Percentiles rank a stretch among this genome's conserved stretches.
These are phyloP conservation scores for Luscinia megarhynchos DNA, from an alignment of 2,797 vertebrate species.

Conservation along the genomic window DNA sequence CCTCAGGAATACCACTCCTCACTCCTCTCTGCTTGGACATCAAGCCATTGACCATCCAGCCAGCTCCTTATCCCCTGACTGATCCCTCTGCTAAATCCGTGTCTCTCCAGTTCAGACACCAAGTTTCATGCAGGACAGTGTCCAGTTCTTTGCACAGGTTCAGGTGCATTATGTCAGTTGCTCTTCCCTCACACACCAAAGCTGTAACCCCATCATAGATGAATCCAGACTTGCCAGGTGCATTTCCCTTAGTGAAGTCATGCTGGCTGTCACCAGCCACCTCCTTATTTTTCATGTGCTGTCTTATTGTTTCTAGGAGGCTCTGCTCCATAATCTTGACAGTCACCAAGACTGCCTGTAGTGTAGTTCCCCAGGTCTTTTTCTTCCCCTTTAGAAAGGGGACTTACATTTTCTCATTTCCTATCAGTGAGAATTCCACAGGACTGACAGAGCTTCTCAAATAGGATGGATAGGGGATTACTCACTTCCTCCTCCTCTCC, in stretches of 20 bases:
- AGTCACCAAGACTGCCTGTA: fast-evolving
- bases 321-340: not conserved
- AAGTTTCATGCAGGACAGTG: not conserved
- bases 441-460: not conserved
- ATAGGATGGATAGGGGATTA: not conserved
- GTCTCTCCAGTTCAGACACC: not conserved
- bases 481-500: not conserved
- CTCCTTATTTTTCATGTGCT: not conserved
- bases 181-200: not conserved
- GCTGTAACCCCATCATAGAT: fast-evolving
- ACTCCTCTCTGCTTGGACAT: not conserved
- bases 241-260: not conserved
- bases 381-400: not conserved
- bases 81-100: not conserved
- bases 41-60: not conserved
- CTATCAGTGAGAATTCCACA: not conserved
- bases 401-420: not conserved
- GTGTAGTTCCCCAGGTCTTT: not conserved
- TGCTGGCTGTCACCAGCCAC: not conserved
- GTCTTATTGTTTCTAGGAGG: not conserved
- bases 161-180: fast-evolving
- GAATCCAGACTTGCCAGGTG: not conserved
- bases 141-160: not conserved
- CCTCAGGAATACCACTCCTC: not conserved
- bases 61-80: not conserved